Conservation (phyloP, 92 coral and sea anemone species). For the Paragorgia papillata region DNA sequence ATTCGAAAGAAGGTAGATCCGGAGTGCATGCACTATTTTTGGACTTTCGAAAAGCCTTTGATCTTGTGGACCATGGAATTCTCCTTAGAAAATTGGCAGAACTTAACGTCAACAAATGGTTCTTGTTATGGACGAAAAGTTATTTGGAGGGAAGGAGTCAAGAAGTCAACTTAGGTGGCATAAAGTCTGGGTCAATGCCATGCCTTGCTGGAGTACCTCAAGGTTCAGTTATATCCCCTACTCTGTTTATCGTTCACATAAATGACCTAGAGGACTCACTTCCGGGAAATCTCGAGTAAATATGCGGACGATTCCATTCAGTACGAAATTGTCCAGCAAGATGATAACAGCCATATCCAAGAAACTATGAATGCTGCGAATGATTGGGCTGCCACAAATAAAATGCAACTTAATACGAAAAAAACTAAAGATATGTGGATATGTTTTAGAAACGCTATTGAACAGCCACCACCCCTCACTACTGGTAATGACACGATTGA, state of each 20-base stretch:
- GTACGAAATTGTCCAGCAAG: too few species aligned
- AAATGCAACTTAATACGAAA: too few species aligned
- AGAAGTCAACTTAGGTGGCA: constrained; percentile 26
- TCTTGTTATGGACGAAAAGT: constrained; percentile 5
- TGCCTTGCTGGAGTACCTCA: constrained; percentile 7
- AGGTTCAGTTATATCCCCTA: background rate
- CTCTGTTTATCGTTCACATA: background rate
- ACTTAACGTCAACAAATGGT: background rate
- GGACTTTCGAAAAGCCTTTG: constrained; percentile 33
- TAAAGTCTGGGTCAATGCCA: background rate
- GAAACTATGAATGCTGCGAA: too few species aligned
- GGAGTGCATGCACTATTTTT: constrained; percentile 30
- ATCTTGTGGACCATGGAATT: constrained; percentile 36
- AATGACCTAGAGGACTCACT: background rate
- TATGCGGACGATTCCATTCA: too few species aligned
- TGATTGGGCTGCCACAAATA: too few species aligned
- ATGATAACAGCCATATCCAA: too few species aligned
- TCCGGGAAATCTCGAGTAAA: too few species aligned
- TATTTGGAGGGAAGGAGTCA: constrained; percentile 12
- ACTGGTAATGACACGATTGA: too few species aligned
- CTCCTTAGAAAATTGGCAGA: constrained; percentile 26
- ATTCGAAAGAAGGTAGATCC: constrained; percentile 4
- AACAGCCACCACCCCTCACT: too few species aligned
- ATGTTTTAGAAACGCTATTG: too few species aligned
- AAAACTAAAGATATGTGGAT: too few species aligned